Conservation (phyloP, 1,140 invertebrate genomes). For the Lepidurus apus region DNA sequence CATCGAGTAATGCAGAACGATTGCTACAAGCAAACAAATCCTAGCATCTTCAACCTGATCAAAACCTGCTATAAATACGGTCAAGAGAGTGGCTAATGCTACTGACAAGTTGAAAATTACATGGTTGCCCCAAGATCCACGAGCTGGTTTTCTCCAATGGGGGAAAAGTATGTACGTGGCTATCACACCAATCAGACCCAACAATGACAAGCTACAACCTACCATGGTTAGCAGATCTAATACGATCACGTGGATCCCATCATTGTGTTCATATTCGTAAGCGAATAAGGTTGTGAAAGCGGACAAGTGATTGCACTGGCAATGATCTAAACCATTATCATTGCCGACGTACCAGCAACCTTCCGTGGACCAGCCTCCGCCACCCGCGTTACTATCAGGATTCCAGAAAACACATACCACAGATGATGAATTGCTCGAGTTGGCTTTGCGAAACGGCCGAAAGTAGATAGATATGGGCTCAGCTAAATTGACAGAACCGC, state of each 20-base stretch:
- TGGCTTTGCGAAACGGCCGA: not conserved
- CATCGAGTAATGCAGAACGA: slow-evolving; percentile 46
- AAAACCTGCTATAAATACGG: slow-evolving; percentile 38
- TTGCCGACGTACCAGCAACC: slow-evolving; percentile 36
- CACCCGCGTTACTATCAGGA: slow-evolving; percentile 35
- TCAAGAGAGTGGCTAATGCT: slow-evolving; percentile 37
- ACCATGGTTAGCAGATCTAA: slow-evolving; percentile 39
- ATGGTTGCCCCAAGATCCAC: slow-evolving; percentile 33
- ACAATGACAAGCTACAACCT: slow-evolving; percentile 39
- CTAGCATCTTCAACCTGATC: not conserved
- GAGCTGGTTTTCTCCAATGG: slow-evolving; percentile 38
- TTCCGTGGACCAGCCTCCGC: slow-evolving; percentile 38
- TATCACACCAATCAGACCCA: slow-evolving; percentile 39
- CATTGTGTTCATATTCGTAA: not conserved
- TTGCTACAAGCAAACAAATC: slow-evolving; percentile 43
- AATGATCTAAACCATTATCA: slow-evolving; percentile 34
- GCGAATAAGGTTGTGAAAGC: slow-evolving; percentile 34
- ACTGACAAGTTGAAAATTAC: slow-evolving; percentile 39
- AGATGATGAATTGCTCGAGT: no score
- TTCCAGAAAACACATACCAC: slow-evolving; percentile 39
- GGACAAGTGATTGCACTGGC: slow-evolving; percentile 40
- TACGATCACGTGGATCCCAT: slow-evolving; percentile 30
- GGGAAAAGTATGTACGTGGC: slow-evolving; percentile 39
- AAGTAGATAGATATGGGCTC: not conserved
- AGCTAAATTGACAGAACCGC: not conserved